Evolutionary conservation across 2,113 vertebrate genomes (phyloP).

Genomic region (Beaufortia kweichowensis): DNA sequence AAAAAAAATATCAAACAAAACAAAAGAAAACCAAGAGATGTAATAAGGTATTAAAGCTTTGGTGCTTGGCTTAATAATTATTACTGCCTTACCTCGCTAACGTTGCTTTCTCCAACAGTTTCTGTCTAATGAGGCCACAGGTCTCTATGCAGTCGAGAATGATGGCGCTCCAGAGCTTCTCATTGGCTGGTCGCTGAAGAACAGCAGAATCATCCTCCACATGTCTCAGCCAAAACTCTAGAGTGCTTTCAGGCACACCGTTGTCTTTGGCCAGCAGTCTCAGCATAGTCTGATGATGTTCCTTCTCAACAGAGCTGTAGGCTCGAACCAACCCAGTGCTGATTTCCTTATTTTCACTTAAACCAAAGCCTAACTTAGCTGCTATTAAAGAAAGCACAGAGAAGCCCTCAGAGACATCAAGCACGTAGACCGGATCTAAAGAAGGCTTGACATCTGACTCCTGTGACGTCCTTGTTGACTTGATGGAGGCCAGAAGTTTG

Average conservation of each 20-base stretch:
- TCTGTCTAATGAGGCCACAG: conserved; percentile 93
- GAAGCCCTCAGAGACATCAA: conserved; percentile 96
- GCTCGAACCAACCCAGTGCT: conserved; percentile 74
- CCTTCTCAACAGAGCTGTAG: conserved; percentile 93
- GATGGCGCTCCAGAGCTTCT: conserved; percentile 94
- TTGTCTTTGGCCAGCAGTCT: conserved; percentile 79
- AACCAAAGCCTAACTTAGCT: conserved; percentile 73
- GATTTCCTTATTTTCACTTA: neutral
- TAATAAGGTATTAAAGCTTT: too few species aligned
- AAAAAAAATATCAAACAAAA: too few species aligned
- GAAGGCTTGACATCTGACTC: conserved; percentile 43
- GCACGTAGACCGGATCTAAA: conserved; percentile 78
- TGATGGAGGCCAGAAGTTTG: conserved; percentile 79
- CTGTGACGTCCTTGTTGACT: conserved; percentile 57
- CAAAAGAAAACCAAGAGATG: neutral
- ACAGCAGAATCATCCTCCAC: conserved; percentile 84
- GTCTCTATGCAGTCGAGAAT: conserved; percentile 93
- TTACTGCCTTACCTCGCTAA: conserved; percentile 70
- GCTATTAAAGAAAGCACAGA: conserved; percentile 90
- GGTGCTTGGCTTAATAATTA: too few species aligned
- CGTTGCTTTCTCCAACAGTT: conserved; percentile 94
- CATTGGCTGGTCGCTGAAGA: conserved; percentile 85
- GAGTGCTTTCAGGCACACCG: conserved; percentile 75
- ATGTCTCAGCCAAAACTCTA: conserved; percentile 92
- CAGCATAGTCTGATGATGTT: conserved; percentile 83